Conservation (phyloP, 2,113 vertebrate genomes). For the Anguilla japonica region DNA sequence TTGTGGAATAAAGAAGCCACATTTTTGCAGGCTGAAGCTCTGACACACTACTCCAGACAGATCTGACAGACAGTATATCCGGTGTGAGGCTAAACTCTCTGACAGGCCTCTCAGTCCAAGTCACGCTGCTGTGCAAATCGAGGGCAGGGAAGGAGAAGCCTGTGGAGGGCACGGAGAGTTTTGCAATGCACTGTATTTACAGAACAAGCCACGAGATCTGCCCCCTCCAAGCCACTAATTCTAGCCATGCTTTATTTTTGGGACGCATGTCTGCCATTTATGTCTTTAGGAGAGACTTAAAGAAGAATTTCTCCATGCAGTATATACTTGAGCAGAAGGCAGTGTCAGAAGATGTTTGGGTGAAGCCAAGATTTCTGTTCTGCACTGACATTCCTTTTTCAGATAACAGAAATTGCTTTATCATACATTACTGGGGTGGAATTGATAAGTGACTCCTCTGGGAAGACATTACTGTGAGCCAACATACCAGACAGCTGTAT, state of each 20-base stretch:
- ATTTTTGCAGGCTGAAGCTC: not conserved
- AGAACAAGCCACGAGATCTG: conserved; percentile 2
- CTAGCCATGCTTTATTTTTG: not conserved
- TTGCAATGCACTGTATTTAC: conserved; percentile 3
- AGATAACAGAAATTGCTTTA: conserved; percentile 57
- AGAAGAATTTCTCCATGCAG: not conserved
- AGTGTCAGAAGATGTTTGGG: conserved; percentile 34
- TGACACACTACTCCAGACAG: not conserved
- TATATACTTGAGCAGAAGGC: conserved; percentile 19
- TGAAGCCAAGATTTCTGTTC: conserved; percentile 47
- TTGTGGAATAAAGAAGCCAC: not conserved
- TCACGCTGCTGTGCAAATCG: not conserved
- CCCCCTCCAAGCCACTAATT: conserved; percentile 8
- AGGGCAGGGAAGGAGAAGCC: not conserved
- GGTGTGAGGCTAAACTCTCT: conserved; percentile 1
- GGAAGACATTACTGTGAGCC: conserved; percentile 42
- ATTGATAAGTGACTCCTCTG: conserved; percentile 57
- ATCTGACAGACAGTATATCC: not conserved
- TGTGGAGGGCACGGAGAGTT: conserved; percentile 1
- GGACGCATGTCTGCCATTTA: not conserved
- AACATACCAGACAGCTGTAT: conserved; percentile 38
- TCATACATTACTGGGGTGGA: conserved; percentile 53
- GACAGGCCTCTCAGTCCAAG: not conserved
- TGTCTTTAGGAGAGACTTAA: not conserved
- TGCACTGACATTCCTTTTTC: conserved; percentile 56